A percentile compares a stretch with the other conserved stretches of the same genome.
Evolutionary conservation across 30 jellyfish, hydroid and myxozoan species (phyloP).

Genomic region (Nemopilema nomurai): DNA sequence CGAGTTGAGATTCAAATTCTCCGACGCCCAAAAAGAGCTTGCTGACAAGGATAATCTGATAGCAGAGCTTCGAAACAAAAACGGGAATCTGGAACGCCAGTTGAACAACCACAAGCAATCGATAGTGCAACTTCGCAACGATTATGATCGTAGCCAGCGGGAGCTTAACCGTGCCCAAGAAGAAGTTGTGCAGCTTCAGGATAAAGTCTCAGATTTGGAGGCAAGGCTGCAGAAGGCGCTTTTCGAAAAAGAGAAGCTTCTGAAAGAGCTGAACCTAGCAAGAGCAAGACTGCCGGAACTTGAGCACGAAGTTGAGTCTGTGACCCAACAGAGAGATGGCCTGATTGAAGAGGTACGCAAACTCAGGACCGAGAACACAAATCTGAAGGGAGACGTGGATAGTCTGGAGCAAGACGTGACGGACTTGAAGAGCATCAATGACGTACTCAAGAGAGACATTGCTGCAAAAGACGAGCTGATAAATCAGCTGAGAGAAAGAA

Average conservation of each 20-base stretch:
- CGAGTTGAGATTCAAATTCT: constrained; percentile 83
- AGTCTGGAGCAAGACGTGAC: constrained; percentile 69
- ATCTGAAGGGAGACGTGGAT: constrained; percentile 77
- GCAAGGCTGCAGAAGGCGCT: constrained; percentile 78
- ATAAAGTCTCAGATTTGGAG: constrained; percentile 69
- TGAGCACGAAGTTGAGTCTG: constrained; percentile 76
- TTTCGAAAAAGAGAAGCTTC: constrained; percentile 78
- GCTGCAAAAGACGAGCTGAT: constrained; percentile 76
- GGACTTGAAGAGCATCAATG: constrained; percentile 67
- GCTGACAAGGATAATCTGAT: constrained; percentile 83
- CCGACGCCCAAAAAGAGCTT: constrained; percentile 83
- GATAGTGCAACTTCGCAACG: constrained; percentile 71
- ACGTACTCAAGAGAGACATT: constrained; percentile 76
- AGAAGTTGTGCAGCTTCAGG: constrained; percentile 81
- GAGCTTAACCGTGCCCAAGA: constrained; percentile 88
- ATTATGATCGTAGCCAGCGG: constrained; percentile 90
- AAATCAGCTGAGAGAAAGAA: constrained; percentile 68
- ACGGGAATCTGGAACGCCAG: constrained; percentile 72
- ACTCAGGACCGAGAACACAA: constrained; percentile 58
- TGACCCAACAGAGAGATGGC: constrained; percentile 69
- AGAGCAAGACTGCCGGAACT: constrained; percentile 77
- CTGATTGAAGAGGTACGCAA: constrained; percentile 69
- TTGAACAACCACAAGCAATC: constrained; percentile 81
- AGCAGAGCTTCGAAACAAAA: constrained; percentile 77
- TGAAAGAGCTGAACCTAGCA: constrained; percentile 72